phyloP scores from a whole-genome alignment of 2,797 vertebrate genomes.

The Enteromius mattozi region DNA sequence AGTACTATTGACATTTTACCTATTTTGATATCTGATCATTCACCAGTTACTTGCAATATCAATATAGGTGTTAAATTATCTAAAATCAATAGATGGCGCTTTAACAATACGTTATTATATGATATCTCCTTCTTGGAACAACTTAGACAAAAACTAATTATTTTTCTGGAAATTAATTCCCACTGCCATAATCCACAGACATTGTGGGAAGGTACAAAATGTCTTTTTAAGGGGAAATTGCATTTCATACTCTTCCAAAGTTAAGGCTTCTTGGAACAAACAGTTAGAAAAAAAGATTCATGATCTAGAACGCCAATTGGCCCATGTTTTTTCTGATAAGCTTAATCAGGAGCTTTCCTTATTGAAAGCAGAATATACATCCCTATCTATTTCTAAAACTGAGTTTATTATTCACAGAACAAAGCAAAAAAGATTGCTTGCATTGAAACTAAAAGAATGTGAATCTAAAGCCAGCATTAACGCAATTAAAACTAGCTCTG shows the following conservation, averaged over 20 bases:
- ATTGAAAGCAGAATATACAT: neutral
- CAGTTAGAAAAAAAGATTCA: neutral
- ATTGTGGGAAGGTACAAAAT: conserved; percentile 15
- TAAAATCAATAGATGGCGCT: neutral
- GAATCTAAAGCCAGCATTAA: too few relatives aligned
- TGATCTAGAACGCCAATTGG: neutral
- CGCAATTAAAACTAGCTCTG: neutral
- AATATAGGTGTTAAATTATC: neutral
- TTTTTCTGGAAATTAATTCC: neutral
- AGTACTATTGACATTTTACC: neutral
- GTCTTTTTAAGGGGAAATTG: conserved; percentile 11
- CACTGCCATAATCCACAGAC: neutral
- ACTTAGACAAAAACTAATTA: neutral
- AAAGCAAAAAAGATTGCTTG: neutral
- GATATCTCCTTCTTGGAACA: neutral
- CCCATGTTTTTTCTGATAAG: neutral
- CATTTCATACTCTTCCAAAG: conserved; percentile 11
- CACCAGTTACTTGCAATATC: neutral
- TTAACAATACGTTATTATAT: neutral
- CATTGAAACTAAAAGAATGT: too few relatives aligned
- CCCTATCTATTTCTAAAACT: neutral
- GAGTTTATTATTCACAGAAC: neutral
- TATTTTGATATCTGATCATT: conserved; percentile 19
- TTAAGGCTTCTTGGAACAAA: neutral
- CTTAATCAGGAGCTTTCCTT: neutral